Conservation (phyloP, 2,113 vertebrate genomes). For the Tapirus terrestris region DNA sequence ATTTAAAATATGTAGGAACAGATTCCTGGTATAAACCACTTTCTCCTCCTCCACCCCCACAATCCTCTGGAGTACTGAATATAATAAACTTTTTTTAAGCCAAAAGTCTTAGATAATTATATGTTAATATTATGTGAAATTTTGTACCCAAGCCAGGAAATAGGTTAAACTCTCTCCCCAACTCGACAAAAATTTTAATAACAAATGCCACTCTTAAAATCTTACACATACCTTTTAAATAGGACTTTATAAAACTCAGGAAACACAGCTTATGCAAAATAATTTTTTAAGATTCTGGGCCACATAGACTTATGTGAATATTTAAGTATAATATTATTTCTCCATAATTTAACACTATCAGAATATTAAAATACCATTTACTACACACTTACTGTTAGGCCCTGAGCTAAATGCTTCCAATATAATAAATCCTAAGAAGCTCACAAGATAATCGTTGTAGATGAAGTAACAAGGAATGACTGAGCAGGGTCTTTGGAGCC, state of each 20-base stretch:
- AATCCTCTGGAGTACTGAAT: background rate
- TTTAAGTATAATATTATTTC: background rate
- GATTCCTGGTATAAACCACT: background rate
- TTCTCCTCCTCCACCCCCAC: background rate
- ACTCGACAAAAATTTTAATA: background rate
- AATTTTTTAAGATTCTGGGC: constrained; percentile 9
- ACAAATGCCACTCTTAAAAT: constrained; percentile 2
- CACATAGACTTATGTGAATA: background rate
- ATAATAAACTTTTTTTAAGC: background rate
- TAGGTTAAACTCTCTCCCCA: background rate
- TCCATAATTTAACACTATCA: background rate
- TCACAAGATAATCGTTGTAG: background rate
- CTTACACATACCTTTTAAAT: background rate
- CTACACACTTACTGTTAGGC: background rate
- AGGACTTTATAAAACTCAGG: background rate
- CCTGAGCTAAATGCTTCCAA: background rate
- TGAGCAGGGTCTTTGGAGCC: background rate
- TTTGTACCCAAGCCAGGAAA: constrained; percentile 1
- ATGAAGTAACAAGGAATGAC: background rate
- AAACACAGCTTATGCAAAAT: background rate
- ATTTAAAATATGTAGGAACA: constrained; percentile 9
- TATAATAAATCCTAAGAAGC: background rate
- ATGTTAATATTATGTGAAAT: background rate
- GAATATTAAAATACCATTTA: background rate
- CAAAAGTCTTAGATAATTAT: background rate